A percentile compares a stretch with the other conserved stretches of the same genome.
Conservation (phyloP, 2,888 invertebrate genomes). For the Eristalis arbustorum region DNA sequence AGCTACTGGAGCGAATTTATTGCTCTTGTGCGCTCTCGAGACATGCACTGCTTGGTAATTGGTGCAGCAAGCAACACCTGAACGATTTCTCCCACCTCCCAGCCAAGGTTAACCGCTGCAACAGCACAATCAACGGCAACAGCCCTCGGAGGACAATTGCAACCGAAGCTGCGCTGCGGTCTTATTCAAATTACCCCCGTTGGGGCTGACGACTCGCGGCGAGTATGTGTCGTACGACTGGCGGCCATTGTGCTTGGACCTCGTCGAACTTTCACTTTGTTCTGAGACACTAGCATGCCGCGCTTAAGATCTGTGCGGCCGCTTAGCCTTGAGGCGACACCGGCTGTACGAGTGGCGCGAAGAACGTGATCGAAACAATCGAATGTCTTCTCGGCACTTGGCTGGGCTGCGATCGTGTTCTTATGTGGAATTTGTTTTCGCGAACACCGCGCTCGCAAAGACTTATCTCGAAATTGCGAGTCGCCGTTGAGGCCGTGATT, state of each 20-base stretch:
- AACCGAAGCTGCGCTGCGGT: constrained; percentile 38
- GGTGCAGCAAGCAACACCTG: constrained; percentile 38
- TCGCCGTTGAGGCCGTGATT: not conserved
- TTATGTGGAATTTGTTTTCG: constrained; percentile 3
- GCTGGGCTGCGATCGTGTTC: constrained; percentile 13
- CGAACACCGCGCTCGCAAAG: not conserved
- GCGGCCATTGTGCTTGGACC: constrained; percentile 21
- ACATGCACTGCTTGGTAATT: constrained; percentile 61
- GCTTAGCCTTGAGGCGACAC: constrained; percentile 9
- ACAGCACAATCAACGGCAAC: not conserved
- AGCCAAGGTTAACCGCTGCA: constrained; percentile 56
- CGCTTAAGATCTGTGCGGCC: not conserved
- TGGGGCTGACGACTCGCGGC: constrained; percentile 25
- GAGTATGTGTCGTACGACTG: constrained; percentile 41
- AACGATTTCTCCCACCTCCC: constrained; percentile 29
- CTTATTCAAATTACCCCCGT: constrained; percentile 53
- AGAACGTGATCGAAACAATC: constrained; percentile 44
- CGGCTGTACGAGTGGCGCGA: not conserved
- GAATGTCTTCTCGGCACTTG: not conserved
- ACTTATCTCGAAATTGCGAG: not conserved
- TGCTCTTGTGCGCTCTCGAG: constrained; percentile 2
- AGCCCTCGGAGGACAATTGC: constrained; percentile 51
- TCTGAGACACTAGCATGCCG: constrained; percentile 18
- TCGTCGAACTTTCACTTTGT: constrained; percentile 61
- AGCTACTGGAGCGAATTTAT: constrained; percentile 15